Conservation (phyloP, 2,888 invertebrate species). For the Polyploca ridens region DNA sequence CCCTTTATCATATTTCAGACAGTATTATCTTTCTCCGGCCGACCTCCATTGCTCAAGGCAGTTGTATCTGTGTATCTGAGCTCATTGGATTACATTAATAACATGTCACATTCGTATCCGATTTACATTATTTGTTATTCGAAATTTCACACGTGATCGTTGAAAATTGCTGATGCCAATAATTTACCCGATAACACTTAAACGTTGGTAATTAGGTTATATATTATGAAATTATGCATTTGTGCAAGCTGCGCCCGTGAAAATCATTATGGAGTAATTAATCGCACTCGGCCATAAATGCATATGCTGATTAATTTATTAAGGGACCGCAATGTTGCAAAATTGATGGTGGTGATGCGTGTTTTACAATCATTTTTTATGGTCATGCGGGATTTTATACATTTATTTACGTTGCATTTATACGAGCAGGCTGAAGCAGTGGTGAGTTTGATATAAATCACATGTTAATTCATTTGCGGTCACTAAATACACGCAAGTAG, state of each 20-base stretch:
- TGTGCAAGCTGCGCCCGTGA: conserved; percentile 56
- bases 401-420: neutral
- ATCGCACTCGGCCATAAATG: conserved; percentile 64
- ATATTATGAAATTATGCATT: conserved; percentile 58
- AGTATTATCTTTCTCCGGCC: conserved; percentile 10
- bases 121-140: conserved; percentile 7
- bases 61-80: conserved; percentile 10
- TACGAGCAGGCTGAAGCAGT: neutral
- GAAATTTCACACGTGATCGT: conserved; percentile 26
- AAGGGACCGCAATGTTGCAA: conserved; percentile 62
- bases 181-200: conserved; percentile 35
- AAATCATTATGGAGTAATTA: conserved; percentile 72
- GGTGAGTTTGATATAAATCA: neutral
- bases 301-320: conserved; percentile 73
- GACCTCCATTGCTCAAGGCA: conserved; percentile 9
- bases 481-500: no score
- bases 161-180: conserved; percentile 34
- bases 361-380: conserved; percentile 9
- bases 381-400: neutral
- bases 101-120: conserved; percentile 10
- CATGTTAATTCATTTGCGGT: no score
- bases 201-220: conserved; percentile 44
- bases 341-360: conserved; percentile 50
- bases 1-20: conserved; percentile 6
- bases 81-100: conserved; percentile 13